Base-by-base conservation (phyloP, 2,888 invertebrate genomes). In the Yponomeuta cagnagella region DNA sequence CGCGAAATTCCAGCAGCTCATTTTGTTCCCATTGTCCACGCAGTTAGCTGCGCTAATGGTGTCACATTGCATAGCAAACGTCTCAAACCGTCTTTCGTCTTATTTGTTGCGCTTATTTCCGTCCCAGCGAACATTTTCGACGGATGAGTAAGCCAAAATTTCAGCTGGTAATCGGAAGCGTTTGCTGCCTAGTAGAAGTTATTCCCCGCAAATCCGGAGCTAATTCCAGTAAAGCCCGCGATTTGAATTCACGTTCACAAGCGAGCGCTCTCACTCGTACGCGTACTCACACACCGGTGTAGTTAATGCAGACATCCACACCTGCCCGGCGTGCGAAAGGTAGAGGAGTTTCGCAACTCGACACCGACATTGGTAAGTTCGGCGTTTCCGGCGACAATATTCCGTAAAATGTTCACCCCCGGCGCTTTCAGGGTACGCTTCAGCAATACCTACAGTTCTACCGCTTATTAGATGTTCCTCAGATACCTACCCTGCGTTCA, bases 301-400 rank as follows among this genome's bases (percentile, higher is more conserved):
- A 48, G 64, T 48, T 70, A 52, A 66, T 70, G 70, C 68, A 33
- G 70, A 43, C 70, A 30, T 64, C 70, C 79, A 78, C 84, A 87
- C 86, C 85, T 87, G 84, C 86, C 43, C 15, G 12, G 31, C 63
- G 12, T 65, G 37, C 67, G 31, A 48, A 43, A 58, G 52, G 68
- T 48, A 10, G 48, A 6, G 79, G 86, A 91, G 86, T 90, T 91
- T 89, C 86, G 85, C 90, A 90, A 90, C 86, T 90, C 90, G 88
- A 85, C 91, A 87, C 90, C 77, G 79, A 88, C 89, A 86, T 90
- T 85, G 82, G 85, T 81, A 90, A 89, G 79, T 88, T 88, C 82
- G 78, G 83, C 83, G 90, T 88, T 86, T 88, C 87, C 83, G 78
- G 84, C 83, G 90, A 88, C 86, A 88, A 87, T 88, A 88, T 88